Evolutionary conservation across 1,140 invertebrate species (phyloP), one percentile per base, ranked within the genome.

Genomic region (Megalonaias nervosa): DNA sequence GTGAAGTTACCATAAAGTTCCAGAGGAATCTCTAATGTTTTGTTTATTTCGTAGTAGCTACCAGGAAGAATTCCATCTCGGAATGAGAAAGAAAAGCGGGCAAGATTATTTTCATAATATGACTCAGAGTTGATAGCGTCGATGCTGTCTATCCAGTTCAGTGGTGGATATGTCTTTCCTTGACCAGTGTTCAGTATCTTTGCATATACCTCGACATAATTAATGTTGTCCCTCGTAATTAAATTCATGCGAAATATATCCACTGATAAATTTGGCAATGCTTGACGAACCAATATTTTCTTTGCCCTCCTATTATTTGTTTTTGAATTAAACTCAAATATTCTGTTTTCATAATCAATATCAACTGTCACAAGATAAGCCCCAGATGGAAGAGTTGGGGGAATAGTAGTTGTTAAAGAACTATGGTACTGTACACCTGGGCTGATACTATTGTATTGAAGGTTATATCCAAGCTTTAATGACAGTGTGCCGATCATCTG

Each of bases 211-310:
- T 66, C 19, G 4, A 74, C 1, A 9, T 17, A 14, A 17, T 60
- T 72, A 48, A 14, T 19, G 26, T 74, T 56, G n/a, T 12, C 12
- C n/a, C 57, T 64, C 56, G 57, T 26, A 13, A 57, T 21, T 66
- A 21, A 15, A 26, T 38, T 38, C 12, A 65, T 31, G 15, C n/a
- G 62, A 31, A 66, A 66, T 16, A 55, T 23, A 4, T 56, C 23
- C 17, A 67, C 62, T 23, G 19, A 57, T 23, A 74, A 23, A 74
- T 74, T 56, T 23, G 71, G 71, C 4, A 74, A 56, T 19, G 62
- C 62, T 58, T 74, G 71, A 66, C 17, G 14, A 26, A 74, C 55
- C 58, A 15, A 23, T 1, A 74, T 26, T 48, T 13, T 56, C 15
- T 26, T 21, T 23, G 64, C 16, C 5, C 55, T 14, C 17, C 23